phyloP scores from a whole-genome alignment of 2,888 invertebrate genomes.

The Crematogaster levior region DNA sequence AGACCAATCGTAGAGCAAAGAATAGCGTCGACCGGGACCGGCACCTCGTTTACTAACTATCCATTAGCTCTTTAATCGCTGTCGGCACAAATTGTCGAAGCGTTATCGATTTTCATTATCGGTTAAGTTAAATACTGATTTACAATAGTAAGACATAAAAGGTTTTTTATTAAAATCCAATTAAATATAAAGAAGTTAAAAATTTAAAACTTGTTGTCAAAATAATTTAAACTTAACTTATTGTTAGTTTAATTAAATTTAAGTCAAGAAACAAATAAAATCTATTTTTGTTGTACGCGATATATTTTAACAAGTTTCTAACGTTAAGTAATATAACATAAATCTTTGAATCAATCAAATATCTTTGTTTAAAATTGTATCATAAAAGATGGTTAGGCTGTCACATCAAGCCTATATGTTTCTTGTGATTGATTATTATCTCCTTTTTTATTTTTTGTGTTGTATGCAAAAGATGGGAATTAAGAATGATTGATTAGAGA shows the following conservation, averaged over 20 bases:
- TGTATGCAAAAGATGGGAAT: not conserved
- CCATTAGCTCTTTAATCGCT: slow-evolving; percentile 36
- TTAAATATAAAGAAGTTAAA: not conserved
- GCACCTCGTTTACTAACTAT: slow-evolving; percentile 33
- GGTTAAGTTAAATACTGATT: slow-evolving; percentile 7
- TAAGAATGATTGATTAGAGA: slow-evolving; percentile 9
- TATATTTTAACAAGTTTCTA: not conserved
- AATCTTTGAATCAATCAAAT: not conserved
- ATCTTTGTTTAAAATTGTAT: not conserved
- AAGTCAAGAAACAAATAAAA: not conserved
- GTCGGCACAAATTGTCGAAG: not conserved
- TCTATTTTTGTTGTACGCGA: not conserved
- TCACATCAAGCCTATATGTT: not conserved
- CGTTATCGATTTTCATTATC: slow-evolving; percentile 27
- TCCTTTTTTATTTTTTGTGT: not conserved
- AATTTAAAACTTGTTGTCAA: not conserved
- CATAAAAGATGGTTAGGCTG: not conserved
- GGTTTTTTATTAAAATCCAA: not conserved
- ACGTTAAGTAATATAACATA: not conserved
- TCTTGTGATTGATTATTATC: not conserved
- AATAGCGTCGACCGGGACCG: not conserved
- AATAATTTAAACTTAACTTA: not conserved
- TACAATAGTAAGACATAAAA: not conserved
- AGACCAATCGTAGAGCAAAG: slow-evolving; percentile 12
- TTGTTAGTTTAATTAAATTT: not conserved